Evolutionary conservation across 2,888 invertebrate genomes (phyloP), one percentile per base, ranked within the genome.

Genomic region (Cephonodes hylas): DNA sequence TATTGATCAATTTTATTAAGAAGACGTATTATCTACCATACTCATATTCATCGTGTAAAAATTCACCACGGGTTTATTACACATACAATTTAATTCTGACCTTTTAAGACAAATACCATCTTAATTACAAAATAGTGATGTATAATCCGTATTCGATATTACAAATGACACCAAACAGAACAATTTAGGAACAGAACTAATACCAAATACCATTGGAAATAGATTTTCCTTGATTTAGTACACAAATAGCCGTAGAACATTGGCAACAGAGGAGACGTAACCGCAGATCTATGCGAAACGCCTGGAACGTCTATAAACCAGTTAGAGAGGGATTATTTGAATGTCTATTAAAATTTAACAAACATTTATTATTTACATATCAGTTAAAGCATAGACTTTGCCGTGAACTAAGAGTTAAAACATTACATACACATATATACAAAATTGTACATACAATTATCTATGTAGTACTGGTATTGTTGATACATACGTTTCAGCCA

Each of bases 141-240:
- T 13, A 3, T 13, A 2, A 34, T 13, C 6, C 8, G 34, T 42
- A 5, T 20, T 7, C 18, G 1, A 18, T 3, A 4, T 18, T 5
- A 34, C 1, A 3, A 15, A 1, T 15, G 20, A 2, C 10, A 10
- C 3, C 46, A 4, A 13, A 46, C 23, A n/a, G 46, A 23, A 23
- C 27, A 53, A 53, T 27, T 44, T 20, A 2, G 44, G 20, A 23
- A 23, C 22, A 46, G 45, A 1, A 23, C 22, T 13, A 48, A 48
- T 15, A 48, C 20, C 15, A 53, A 53, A 53, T 53, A 18, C 53
- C 31, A 31, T 6, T 31, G 53, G 31, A 31, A 53, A 59, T 63
- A 59, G 25, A 63, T 59, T 63, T 59, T 58, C 38, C 58, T 34
- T 58, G 20, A 60, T 48, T 58, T 34, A 53, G 48, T 44, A 27